These are phyloP conservation scores for Myotis lucifugus DNA, from an alignment of 2,113 vertebrate genomes.

Conservation along the genomic window DNA sequence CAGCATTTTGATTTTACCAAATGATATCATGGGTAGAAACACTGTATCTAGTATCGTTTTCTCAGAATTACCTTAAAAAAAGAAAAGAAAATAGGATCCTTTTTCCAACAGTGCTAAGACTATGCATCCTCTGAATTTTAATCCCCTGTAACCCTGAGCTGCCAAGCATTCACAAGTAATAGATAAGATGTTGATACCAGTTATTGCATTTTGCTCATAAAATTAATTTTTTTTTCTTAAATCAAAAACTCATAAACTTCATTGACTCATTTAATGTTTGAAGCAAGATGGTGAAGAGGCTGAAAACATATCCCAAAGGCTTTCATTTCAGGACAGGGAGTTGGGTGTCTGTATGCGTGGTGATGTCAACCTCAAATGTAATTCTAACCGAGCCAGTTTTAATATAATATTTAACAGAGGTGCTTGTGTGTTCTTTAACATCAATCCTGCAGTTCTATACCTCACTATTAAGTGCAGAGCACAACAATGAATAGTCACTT, in stretches of 20 bases:
- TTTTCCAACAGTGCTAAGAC: background rate
- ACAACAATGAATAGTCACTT: background rate
- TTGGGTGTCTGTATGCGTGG: rapidly evolving
- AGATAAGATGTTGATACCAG: background rate
- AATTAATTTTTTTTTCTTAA: background rate
- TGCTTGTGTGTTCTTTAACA: background rate
- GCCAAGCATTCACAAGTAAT: background rate
- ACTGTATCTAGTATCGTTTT: background rate
- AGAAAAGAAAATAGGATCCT: background rate
- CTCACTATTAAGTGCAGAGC: background rate
- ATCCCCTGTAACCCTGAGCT: background rate
- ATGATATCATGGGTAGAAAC: background rate
- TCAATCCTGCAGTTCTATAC: background rate
- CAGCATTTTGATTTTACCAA: constrained; percentile 1
- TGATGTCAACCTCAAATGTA: rapidly evolving
- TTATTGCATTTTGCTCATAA: background rate
- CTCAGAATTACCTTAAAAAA: background rate
- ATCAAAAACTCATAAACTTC: background rate
- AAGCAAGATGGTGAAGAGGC: background rate
- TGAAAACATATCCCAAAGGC: background rate
- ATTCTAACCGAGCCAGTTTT: background rate
- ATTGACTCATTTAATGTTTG: background rate
- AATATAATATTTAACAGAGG: background rate
- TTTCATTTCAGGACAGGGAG: background rate
- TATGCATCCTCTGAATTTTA: background rate